These are phyloP conservation scores for Hyles vespertilio DNA, from an alignment of 1,140 invertebrate genomes.

Conservation along the genomic window DNA sequence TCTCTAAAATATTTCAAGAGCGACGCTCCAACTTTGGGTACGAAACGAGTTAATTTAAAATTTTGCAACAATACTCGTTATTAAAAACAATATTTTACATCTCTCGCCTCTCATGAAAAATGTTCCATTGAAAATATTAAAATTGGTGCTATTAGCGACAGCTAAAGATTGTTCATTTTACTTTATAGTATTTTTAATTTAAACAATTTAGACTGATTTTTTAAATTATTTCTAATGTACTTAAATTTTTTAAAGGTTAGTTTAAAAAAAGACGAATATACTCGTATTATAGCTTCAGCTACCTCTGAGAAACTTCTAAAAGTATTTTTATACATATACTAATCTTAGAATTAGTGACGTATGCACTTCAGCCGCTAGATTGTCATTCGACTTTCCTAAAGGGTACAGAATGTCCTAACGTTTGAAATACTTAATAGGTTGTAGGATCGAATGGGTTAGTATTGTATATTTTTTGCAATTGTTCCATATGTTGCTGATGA, in stretches of 20 bases:
- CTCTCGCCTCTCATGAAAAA: not conserved
- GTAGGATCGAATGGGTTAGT: conserved; percentile 28
- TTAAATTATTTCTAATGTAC: conserved; percentile 21
- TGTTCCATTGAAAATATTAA: conserved; percentile 22
- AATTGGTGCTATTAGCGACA: conserved; percentile 51
- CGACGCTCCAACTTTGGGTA: too few species aligned
- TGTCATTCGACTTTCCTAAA: conserved; percentile 2
- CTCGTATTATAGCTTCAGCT: conserved; percentile 45
- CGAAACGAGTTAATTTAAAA: too few species aligned
- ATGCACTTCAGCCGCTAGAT: too few species aligned
- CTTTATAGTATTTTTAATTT: conserved; percentile 13
- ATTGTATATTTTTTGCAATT: conserved; percentile 55
- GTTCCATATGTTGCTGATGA: conserved; percentile 42
- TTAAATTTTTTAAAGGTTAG: conserved; percentile 31
- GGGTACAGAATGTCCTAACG: not conserved
- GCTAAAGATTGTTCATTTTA: conserved; percentile 29
- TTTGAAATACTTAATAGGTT: conserved; percentile 56
- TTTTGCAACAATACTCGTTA: not conserved
- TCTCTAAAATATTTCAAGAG: too few species aligned
- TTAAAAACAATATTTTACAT: not conserved
- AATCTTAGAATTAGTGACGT: conserved; percentile 20
- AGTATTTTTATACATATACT: conserved; percentile 62
- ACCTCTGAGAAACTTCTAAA: conserved; percentile 64
- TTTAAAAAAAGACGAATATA: conserved; percentile 31
- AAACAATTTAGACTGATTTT: conserved; percentile 9